Base-by-base conservation (phyloP, 2,888 invertebrate genomes). In the Alcis repandata region DNA sequence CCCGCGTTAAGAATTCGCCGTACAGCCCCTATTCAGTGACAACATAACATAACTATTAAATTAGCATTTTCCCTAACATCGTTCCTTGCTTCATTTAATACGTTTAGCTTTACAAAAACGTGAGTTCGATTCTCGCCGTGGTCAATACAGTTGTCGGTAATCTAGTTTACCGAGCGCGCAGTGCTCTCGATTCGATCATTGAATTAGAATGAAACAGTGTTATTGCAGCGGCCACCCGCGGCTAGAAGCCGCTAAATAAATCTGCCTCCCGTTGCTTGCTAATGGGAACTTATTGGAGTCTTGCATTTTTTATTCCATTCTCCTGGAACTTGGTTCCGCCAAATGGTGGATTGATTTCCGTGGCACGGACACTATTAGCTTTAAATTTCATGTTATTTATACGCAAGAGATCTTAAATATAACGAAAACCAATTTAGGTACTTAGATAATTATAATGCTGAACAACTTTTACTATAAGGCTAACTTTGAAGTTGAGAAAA, bases 201-300 rank as follows among this genome's bases (percentile, higher is more conserved):
- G 64, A 64, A 64, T 64, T 59, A 64, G 64, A 54, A 59, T 64
- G 49, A 64, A 58, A 49, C 59, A 54, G 41, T 59, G 64, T 54
- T 59, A 64, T 49, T 64, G 64, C 54, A 59, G 53, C 53, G 64
- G 43, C 64, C 59, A 48, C 64, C 63, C 59, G 63, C 64, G 33
- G 59, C 59, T 59, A 45, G 56, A 49, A 65, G 56, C 65, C 56
- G 54, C 43, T 56, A 49, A 59, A 65, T 57, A 65, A 64, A 51
- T 65, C 57, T 45, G 22, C 36, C 63, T 43, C 56, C 59, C 60
- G 56, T 20, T 19, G 54, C 49, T 49, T 17, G 43, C 59, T 60
- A 64, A 64, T 59, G 59, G 64, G 56, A 56, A 64, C 64, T 64
- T 64, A 64, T 48, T 64, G 19, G 41, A 54, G 49, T 43, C 36